A percentile compares a stretch with the other conserved stretches of the same genome.
Evolutionary conservation across 2,113 vertebrate genomes (phyloP).

Genomic region (Poeciliopsis occidentalis): DNA sequence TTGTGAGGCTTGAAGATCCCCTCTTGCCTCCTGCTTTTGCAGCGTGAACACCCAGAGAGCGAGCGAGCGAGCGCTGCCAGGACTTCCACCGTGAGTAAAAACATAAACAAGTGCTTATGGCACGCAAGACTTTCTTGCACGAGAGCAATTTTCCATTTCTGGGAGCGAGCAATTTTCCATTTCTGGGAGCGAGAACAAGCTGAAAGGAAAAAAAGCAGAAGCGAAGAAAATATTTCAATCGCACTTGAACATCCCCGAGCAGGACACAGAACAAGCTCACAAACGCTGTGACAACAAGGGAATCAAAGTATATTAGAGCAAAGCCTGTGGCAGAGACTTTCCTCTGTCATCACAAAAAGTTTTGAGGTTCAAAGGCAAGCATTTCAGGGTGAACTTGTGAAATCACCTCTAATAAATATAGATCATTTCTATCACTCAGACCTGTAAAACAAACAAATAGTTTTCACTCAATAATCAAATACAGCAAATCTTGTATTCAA

Average conservation of each 20-base stretch:
- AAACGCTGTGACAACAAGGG: conserved; percentile 49
- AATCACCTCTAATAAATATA: neutral
- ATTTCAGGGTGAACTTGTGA: neutral
- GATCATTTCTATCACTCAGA: neutral
- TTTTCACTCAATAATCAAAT: too few relatives aligned
- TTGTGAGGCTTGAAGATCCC: conserved; percentile 10
- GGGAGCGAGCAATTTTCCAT: conserved; percentile 39
- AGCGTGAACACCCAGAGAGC: conserved; percentile 16
- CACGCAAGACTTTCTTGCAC: conserved; percentile 34
- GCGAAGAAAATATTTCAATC: conserved; percentile 29
- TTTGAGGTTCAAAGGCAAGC: neutral
- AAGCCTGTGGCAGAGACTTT: conserved; percentile 27
- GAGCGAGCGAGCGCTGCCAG: conserved; percentile 32
- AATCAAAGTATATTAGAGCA: conserved; percentile 41
- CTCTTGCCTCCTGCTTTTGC: conserved; percentile 2
- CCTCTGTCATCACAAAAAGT: conserved; percentile 22
- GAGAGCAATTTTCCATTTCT: conserved; percentile 46
- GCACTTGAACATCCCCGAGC: conserved; percentile 46
- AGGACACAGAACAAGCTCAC: conserved; percentile 29
- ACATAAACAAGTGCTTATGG: conserved; percentile 36
- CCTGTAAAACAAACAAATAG: too few relatives aligned
- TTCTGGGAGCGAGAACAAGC: conserved; percentile 30
- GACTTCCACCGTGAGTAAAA: conserved; percentile 34
- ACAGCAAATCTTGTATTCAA: neutral
- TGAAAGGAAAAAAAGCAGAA: neutral